A percentile compares a stretch with the other conserved stretches of the same genome.
Evolutionary conservation across 2,113 vertebrate species (phyloP).

Genomic region (Oriolus oriolus): DNA sequence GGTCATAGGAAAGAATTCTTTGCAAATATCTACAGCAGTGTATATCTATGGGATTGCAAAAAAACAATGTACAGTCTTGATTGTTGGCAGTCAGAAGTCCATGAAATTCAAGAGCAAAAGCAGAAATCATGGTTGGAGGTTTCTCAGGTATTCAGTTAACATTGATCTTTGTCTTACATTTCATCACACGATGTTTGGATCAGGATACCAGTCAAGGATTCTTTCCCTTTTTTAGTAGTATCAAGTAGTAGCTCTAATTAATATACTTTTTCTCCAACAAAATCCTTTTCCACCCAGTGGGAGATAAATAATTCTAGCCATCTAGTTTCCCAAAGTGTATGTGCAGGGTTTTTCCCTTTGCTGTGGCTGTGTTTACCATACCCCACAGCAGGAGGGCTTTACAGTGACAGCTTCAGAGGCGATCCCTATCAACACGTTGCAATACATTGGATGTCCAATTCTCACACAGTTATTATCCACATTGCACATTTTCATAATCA

Average conservation of each 20-base stretch:
- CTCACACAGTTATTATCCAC: background rate
- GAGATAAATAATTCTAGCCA: background rate
- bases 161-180: background rate
- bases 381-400: background rate
- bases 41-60: background rate
- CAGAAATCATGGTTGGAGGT: background rate
- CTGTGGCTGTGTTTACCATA: background rate
- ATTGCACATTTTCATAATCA: background rate
- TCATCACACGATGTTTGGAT: background rate
- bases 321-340: background rate
- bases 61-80: background rate
- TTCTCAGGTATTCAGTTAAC: background rate
- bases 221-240: background rate
- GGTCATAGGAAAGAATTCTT: background rate
- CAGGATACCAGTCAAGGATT: background rate
- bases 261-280: background rate
- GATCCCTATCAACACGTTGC: rapidly evolving
- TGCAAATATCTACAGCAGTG: background rate
- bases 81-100: background rate
- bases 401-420: background rate
- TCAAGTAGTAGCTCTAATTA: background rate
- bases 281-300: background rate
- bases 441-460: background rate
- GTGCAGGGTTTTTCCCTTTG: background rate
- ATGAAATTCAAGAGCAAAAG: background rate